Evolutionary conservation across 2,113 vertebrate species (phyloP), one percentile per base, ranked within the genome.

Genomic region (Neodon shergylaensis): DNA sequence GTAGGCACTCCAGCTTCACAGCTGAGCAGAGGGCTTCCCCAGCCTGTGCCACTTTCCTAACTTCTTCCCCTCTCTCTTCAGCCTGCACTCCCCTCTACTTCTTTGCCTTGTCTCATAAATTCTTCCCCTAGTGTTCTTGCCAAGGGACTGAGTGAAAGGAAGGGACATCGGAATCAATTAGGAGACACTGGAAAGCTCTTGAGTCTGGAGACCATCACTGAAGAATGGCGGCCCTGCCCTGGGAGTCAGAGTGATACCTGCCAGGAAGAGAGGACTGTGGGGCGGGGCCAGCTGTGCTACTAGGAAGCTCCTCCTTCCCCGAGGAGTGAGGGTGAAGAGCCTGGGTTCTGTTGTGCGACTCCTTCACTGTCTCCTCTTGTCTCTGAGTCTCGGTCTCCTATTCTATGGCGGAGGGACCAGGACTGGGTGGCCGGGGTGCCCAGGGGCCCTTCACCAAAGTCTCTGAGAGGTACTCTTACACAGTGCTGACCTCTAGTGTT

Each of bases 141-240:
- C 95, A 92, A 91, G 68, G 84, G 74, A 61, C 76, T 93, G 73
- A 61, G 81, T 94, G 95, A 96, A 96, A 96, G 96, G 95, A 97
- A 96, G 74, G 47, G 63, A 58, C 58, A 70, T 31, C 26, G 19
- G 16, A 28, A 78, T 88, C 65, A 76, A 66, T 95, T 81, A 42
- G 2, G 19, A n/a, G 33, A 24, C 24, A 1, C 91, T 90, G 81
- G 93, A 94, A 70, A 85, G 21, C 36, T 87, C 54, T 74, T 0
- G 66, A 39, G 28, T 82, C 74, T 73, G 96, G 73, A 72, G 49
- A 77, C 42, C 0, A 0, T 90, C 85, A 44, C n/a, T 4, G 42
- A 47, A 21, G 44, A 88, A 31, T 47, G n/a, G 11, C 21, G 2
- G 47, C 83, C 54, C 72, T 63, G 42, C 66, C 44, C n/a, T 16